These are phyloP conservation scores for Suricata suricatta DNA, from an alignment of 2,113 vertebrate genomes.

Conservation along the genomic window DNA sequence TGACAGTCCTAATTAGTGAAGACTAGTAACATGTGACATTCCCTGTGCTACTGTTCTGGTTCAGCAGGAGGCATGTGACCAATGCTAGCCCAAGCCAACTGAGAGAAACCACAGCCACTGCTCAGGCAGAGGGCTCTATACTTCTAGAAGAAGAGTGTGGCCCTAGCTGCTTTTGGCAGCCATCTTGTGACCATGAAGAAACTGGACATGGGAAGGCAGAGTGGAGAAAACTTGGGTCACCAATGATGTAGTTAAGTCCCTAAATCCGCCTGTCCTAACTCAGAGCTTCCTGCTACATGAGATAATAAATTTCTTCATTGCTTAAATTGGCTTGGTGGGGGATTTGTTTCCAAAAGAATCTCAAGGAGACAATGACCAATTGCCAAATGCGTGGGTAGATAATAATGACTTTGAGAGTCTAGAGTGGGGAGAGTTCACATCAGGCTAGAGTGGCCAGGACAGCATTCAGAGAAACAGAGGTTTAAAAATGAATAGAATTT, in stretches of 20 bases:
- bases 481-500: constrained; percentile 30
- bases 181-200: neutral
- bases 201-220: neutral
- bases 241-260: neutral
- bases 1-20: neutral
- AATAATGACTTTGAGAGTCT: constrained; percentile 52
- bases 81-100: neutral
- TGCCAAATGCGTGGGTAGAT: constrained; percentile 69
- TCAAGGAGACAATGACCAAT: constrained; percentile 61
- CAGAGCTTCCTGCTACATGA: constrained; percentile 54
- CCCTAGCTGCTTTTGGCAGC: neutral
- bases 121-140: neutral
- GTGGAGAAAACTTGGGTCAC: neutral
- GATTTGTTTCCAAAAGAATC: constrained; percentile 58
- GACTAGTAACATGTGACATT: neutral
- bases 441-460: constrained; percentile 49
- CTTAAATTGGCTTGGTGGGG: constrained; percentile 55
- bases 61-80: neutral
- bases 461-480: constrained; percentile 17
- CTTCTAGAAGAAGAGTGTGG: neutral
- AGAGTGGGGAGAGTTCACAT: constrained; percentile 55
- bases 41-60: neutral
- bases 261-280: constrained; percentile 5
- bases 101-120: neutral
- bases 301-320: constrained; percentile 62